A percentile compares a stretch with the other conserved stretches of the same genome.
Evolutionary conservation across 2,888 invertebrate genomes (phyloP).

Genomic region (Cantharis lateralis): DNA sequence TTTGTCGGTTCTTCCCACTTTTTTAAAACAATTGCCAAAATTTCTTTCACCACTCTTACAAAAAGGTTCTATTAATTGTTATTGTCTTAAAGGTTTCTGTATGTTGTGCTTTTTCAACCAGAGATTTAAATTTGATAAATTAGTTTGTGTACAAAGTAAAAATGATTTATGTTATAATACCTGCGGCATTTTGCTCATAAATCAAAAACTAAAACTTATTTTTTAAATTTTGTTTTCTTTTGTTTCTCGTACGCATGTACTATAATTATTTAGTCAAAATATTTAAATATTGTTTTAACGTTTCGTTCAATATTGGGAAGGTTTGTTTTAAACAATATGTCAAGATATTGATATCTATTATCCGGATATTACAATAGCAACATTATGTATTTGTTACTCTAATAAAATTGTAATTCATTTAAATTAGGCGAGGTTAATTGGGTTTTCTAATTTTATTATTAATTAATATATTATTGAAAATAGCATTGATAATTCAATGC

Average conservation of each 20-base stretch:
- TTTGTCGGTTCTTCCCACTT: neutral
- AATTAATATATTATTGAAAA: neutral
- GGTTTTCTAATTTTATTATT: neutral
- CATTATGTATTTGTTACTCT: neutral
- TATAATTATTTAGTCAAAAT: neutral
- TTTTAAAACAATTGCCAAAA: neutral
- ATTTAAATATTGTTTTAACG: neutral
- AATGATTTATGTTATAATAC: neutral
- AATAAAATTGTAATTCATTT: neutral
- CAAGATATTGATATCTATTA: neutral
- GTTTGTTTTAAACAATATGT: neutral
- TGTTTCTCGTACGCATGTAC: neutral
- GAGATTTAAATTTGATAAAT: neutral
- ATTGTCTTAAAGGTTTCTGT: neutral
- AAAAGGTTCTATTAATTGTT: neutral
- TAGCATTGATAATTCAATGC: neutral
- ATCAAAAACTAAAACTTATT: neutral
- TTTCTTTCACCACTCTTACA: neutral
- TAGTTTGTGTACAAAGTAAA: neutral
- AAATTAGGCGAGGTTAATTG: neutral
- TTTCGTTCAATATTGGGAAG: neutral
- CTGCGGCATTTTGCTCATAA: neutral
- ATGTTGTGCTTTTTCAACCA: neutral
- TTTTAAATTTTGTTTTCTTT: neutral
- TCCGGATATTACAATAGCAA: neutral